These are phyloP conservation scores for Belonocnema kinseyi DNA, from an alignment of 1,140 invertebrate species.

Conservation along the genomic window DNA sequence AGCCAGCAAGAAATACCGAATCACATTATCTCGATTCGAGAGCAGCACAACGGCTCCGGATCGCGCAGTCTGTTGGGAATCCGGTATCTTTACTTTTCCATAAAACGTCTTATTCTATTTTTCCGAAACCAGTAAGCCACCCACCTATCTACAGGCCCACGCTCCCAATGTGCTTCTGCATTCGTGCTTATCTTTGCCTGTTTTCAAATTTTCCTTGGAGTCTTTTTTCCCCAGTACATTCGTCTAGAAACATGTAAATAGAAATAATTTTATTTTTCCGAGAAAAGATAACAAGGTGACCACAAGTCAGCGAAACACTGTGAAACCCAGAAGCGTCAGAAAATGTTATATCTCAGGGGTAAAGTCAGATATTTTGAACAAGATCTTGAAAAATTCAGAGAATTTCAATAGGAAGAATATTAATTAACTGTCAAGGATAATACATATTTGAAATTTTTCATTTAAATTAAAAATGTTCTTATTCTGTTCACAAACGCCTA, in stretches of 20 bases:
- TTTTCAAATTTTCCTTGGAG: constrained; percentile 38
- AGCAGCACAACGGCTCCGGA: constrained; percentile 37
- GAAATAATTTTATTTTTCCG: neutral
- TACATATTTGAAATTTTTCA: too few species aligned
- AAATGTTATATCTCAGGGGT: too few species aligned
- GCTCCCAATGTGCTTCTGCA: constrained; percentile 7
- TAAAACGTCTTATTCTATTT: constrained; percentile 41
- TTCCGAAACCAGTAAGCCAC: constrained; percentile 26
- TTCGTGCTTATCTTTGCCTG: constrained; percentile 30
- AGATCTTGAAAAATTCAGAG: too few species aligned
- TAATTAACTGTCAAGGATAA: too few species aligned
- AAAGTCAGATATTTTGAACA: neutral
- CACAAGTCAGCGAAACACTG: too few species aligned
- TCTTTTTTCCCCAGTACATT: constrained; percentile 37
- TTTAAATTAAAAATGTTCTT: too few species aligned
- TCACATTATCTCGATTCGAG: constrained; percentile 49
- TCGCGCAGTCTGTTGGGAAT: constrained; percentile 35
- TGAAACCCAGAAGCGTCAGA: too few species aligned
- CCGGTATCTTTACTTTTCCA: constrained; percentile 38
- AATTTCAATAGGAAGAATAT: too few species aligned
- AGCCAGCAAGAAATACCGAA: constrained; percentile 40
- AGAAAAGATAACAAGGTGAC: too few species aligned
- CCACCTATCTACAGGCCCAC: constrained; percentile 39
- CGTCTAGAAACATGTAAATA: neutral
- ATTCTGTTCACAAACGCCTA: too few species aligned